A percentile compares a stretch with the other conserved stretches of the same genome.
Evolutionary conservation across 2,888 invertebrate genomes (phyloP).

Genomic region (Drosophila niveifrons): DNA sequence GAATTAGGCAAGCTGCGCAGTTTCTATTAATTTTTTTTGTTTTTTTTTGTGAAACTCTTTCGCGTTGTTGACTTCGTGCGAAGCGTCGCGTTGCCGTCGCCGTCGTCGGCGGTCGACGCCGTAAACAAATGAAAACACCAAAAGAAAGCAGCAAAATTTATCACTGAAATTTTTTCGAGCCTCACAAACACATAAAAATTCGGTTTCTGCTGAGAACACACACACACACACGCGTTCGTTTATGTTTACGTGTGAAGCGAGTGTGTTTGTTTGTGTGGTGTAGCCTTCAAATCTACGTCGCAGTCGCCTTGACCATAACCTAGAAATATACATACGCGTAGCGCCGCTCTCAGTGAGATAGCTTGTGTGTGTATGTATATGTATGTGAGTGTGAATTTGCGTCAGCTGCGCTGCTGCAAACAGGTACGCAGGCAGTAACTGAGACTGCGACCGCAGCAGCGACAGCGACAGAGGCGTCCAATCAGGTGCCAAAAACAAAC

Average conservation of each 20-base stretch:
- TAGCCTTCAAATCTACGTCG: constrained; percentile 71
- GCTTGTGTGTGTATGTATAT: constrained; percentile 5
- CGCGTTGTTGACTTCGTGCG: constrained; percentile 19
- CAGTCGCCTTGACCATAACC: constrained; percentile 76
- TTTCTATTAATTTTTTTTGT: constrained; percentile 27
- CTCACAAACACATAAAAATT: constrained; percentile 29
- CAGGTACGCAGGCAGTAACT: constrained; percentile 40
- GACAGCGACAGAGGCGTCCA: constrained; percentile 25
- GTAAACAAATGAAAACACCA: constrained; percentile 68
- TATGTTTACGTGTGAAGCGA: constrained; percentile 11
- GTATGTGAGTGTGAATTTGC: constrained; percentile 29
- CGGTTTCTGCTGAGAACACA: constrained; percentile 24
- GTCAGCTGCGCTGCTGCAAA: constrained; percentile 56
- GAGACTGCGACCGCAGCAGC: constrained; percentile 7
- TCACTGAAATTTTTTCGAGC: constrained; percentile 33
- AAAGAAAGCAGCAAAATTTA: constrained; percentile 59
- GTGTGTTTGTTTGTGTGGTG: constrained; percentile 22
- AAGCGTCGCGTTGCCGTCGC: constrained; percentile 33
- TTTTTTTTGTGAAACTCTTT: constrained; percentile 44
- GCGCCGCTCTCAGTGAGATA: constrained; percentile 40
- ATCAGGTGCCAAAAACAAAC: constrained; percentile 63
- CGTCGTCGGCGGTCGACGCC: constrained; percentile 15
- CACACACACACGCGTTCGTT: constrained; percentile 1
- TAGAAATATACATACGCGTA: constrained; percentile 58
- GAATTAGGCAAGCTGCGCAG: constrained; percentile 43